Conservation (phyloP, 2,113 vertebrate species). For the Spermophilus dauricus region DNA sequence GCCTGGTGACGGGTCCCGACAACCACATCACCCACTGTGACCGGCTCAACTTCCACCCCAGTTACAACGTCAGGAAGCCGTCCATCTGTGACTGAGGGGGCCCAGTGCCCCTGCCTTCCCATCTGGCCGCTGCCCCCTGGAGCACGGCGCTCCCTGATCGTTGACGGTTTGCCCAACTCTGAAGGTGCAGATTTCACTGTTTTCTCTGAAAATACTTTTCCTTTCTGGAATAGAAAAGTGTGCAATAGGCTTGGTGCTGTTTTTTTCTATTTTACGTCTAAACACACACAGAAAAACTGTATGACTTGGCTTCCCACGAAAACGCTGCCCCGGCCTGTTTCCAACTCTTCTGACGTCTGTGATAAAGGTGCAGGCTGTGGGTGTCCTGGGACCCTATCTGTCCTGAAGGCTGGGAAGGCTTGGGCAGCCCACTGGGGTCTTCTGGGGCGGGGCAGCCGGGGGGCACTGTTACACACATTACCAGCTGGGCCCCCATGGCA, state of each 20-base stretch:
- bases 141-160: fast-evolving
- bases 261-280: fast-evolving
- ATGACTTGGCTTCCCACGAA: constrained; percentile 21
- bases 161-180: fast-evolving
- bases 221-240: not conserved
- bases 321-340: not conserved
- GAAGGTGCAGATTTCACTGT: not conserved
- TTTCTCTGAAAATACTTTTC: not conserved
- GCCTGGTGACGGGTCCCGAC: constrained; percentile 79
- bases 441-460: no score
- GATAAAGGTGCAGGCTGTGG: fast-evolving
- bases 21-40: constrained; percentile 81
- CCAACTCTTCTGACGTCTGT: not conserved
- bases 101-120: fast-evolving
- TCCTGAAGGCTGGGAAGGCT: not conserved
- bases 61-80: constrained; percentile 80
- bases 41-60: constrained; percentile 86
- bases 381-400: not conserved
- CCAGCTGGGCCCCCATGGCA: no score
- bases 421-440: no score
- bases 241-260: fast-evolving
- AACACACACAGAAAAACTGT: not conserved
- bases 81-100: constrained; percentile 80
- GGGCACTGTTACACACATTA: not conserved
- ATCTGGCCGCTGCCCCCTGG: fast-evolving